Evolutionary conservation across 2,888 invertebrate species (phyloP).

Genomic region (Rhamnusium bicolor): DNA sequence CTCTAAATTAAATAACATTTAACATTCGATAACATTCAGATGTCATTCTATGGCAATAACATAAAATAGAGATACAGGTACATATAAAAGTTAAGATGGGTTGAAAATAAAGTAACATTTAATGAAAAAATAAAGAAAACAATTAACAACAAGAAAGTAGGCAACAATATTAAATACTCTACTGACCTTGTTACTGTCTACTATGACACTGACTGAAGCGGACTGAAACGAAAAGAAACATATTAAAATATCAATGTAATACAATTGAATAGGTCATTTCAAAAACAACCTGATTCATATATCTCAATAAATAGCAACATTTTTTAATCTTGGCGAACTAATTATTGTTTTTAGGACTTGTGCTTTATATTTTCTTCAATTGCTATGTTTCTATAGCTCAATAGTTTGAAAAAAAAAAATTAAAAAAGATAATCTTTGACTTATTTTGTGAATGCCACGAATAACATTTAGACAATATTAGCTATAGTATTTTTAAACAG

Average conservation of each 20-base stretch:
- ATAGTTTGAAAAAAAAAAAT: too few species aligned
- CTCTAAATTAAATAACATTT: slow-evolving; percentile 35
- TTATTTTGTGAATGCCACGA: too few species aligned
- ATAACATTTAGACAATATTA: too few species aligned
- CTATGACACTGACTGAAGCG: slow-evolving; percentile 65
- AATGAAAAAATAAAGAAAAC: slow-evolving; percentile 47
- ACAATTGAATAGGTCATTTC: too few species aligned
- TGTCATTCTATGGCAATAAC: slow-evolving; percentile 16
- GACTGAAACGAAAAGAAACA: slow-evolving; percentile 63
- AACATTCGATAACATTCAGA: slow-evolving; percentile 29
- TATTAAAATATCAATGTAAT: slow-evolving; percentile 29
- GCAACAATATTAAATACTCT: slow-evolving; percentile 64
- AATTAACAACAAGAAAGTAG: slow-evolving; percentile 57
- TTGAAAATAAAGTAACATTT: slow-evolving; percentile 12
- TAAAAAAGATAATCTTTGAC: too few species aligned
- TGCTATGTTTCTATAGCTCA: too few species aligned
- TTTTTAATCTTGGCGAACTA: too few species aligned
- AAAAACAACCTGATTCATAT: too few species aligned
- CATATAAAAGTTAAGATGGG: slow-evolving; percentile 4
- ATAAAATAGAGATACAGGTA: slow-evolving; percentile 15
- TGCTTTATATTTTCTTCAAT: too few species aligned
- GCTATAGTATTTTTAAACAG: too few species aligned
- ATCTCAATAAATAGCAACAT: too few species aligned
- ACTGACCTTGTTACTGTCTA: slow-evolving; percentile 65
- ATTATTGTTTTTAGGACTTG: too few species aligned